Evolutionary conservation across 2,113 vertebrate species (phyloP).

Genomic region (Eurypyga helias): DNA sequence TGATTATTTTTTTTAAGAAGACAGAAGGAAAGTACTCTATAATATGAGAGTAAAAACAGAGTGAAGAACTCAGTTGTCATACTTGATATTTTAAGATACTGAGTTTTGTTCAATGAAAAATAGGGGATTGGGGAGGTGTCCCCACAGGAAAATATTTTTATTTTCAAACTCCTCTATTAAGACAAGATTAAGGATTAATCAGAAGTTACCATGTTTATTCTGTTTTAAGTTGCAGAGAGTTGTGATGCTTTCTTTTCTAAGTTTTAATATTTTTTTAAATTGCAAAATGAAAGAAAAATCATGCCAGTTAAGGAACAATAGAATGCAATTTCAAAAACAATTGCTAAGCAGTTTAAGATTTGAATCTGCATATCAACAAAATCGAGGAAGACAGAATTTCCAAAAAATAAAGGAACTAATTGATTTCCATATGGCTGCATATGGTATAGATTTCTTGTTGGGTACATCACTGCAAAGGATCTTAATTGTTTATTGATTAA

Average conservation of each 20-base stretch:
- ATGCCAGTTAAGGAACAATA: not conserved
- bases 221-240: not conserved
- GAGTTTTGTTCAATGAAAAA: not conserved
- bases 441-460: not conserved
- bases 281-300: not conserved
- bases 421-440: not conserved
- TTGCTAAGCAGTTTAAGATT: not conserved
- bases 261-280: not conserved
- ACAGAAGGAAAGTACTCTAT: not conserved
- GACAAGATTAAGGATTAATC: not conserved
- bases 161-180: not conserved
- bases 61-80: not conserved
- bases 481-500: constrained; percentile 26
- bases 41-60: not conserved
- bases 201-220: not conserved
- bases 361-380: not conserved
- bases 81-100: not conserved
- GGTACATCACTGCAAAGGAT: not conserved
- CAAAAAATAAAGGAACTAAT: not conserved
- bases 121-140: accelerated
- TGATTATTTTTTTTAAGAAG: not conserved
- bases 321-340: not conserved
- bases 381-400: not conserved
- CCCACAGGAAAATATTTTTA: not conserved
- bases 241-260: not conserved